Conservation (phyloP, 2,888 invertebrate species). For the Conops quadrifasciatus region DNA sequence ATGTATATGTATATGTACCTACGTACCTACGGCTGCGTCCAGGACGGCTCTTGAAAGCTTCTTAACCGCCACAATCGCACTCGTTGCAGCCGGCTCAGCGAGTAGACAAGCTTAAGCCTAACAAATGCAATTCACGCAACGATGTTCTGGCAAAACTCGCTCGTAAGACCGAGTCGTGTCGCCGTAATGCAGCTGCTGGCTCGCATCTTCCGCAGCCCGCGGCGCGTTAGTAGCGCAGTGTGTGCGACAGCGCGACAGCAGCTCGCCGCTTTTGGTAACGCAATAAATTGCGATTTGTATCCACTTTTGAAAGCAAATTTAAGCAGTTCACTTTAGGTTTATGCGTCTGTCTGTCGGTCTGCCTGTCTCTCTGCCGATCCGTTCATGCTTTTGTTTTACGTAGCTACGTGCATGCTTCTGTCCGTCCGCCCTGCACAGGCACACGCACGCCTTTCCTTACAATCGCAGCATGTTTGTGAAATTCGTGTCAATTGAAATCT, state of each 20-base stretch:
- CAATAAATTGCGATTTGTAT: slow-evolving; percentile 33
- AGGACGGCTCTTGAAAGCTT: too few relatives aligned
- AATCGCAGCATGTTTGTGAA: neutral
- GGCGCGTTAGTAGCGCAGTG: too few relatives aligned
- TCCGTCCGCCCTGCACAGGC: neutral
- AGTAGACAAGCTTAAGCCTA: too few relatives aligned
- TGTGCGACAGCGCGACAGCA: too few relatives aligned
- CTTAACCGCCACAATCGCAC: too few relatives aligned
- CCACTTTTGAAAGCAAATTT: slow-evolving; percentile 19
- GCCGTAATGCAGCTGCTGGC: too few relatives aligned
- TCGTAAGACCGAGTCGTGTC: too few relatives aligned
- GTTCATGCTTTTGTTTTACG: neutral
- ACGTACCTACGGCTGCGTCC: too few relatives aligned
- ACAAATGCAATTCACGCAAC: too few relatives aligned
- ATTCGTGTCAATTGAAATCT: slow-evolving; percentile 25
- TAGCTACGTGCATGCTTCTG: neutral
- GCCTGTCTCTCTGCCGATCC: neutral
- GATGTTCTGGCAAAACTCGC: too few relatives aligned
- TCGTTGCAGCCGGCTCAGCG: too few relatives aligned
- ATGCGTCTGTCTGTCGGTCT: neutral
- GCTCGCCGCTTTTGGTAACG: slow-evolving; percentile 17
- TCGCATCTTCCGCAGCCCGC: too few relatives aligned
- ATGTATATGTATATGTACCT: neutral
- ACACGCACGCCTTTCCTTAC: neutral
- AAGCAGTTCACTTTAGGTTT: slow-evolving; percentile 16